Conservation (phyloP, 2,113 vertebrate species). For the Lipotes vexillifer region DNA sequence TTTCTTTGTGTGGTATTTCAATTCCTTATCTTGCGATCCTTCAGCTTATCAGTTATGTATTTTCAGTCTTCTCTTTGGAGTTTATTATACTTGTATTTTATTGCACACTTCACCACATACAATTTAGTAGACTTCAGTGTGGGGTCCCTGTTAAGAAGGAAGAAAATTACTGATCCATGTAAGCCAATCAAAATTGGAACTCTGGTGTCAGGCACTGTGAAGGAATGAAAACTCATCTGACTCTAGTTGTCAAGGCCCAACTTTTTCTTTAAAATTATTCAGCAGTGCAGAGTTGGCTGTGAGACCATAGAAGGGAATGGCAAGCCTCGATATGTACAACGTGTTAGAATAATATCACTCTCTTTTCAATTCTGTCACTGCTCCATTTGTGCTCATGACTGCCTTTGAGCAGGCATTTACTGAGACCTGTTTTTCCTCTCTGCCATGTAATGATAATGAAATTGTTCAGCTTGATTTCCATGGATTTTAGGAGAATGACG, state of each 20-base stretch:
- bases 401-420: not conserved
- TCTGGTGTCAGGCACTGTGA: not conserved
- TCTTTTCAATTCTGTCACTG: not conserved
- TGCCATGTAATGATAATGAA: slow-evolving; percentile 27
- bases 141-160: slow-evolving; percentile 22
- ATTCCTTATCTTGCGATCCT: slow-evolving; percentile 37
- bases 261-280: slow-evolving; percentile 30
- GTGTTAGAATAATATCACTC: not conserved
- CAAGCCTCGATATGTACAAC: not conserved
- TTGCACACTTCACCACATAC: not conserved
- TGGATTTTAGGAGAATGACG: not conserved
- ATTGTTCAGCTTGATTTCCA: slow-evolving; percentile 12
- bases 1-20: slow-evolving; percentile 11
- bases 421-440: slow-evolving; percentile 12
- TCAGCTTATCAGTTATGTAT: slow-evolving; percentile 26
- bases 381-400: not conserved
- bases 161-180: slow-evolving; percentile 40
- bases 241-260: not conserved
- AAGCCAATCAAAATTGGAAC: slow-evolving; percentile 47
- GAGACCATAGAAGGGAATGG: not conserved
- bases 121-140: slow-evolving; percentile 35
- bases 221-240: not conserved
- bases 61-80: slow-evolving; percentile 7
- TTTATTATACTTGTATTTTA: slow-evolving; percentile 6
- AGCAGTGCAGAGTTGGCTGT: not conserved